Base-by-base conservation (phyloP, 2,113 vertebrate species). In the Hystrix brachyura region DNA sequence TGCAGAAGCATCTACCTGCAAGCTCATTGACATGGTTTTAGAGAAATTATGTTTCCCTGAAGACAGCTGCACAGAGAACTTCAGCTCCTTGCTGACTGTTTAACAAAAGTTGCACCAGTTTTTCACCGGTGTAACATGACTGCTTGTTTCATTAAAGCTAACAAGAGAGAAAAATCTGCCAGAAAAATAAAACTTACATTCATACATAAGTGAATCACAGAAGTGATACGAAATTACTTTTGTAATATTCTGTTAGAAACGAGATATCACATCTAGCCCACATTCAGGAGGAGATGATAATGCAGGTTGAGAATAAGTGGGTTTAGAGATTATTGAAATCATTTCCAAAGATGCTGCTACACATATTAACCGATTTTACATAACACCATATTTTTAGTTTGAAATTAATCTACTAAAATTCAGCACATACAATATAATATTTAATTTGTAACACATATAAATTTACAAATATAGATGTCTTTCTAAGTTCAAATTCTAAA, bases 331-430 rank as follows among this genome's bases (percentile, higher is more conserved):
- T 55, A 86, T 82, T 80, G 34, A 93, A 87, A 27, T 11, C 9
- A 67, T 55, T 10, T 21, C 43, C 67, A 62, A 69, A 87, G 8
- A 9, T 25, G 0, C 38, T 82, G 59, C n/a, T 76, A 71, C 2
- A 90, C 60, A 90, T 29, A 82, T 34, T 59, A 46, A 23, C 23
- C 57, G 10, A 38, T 81, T 91, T 69, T 67, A 29, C 57, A 2
- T 67, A 67, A 67, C 80, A 55, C 72, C 55, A 38, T 29, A 4
- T 29, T 79, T 80, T 53, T 87, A 71, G 57, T 96, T 55, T 13
- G 59, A 87, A 91, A 65, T 71, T 64, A 12, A 83, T 59, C 27
- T 65, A 13, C 38, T 87, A 71, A 90, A 89, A 74, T 89, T 87
- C 55, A 93, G 27, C 17, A 79, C 64, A 94, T 5, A 0, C 6